Evolutionary conservation across 2,113 vertebrate genomes (phyloP).

Genomic region (Gopherus flavomarginatus): DNA sequence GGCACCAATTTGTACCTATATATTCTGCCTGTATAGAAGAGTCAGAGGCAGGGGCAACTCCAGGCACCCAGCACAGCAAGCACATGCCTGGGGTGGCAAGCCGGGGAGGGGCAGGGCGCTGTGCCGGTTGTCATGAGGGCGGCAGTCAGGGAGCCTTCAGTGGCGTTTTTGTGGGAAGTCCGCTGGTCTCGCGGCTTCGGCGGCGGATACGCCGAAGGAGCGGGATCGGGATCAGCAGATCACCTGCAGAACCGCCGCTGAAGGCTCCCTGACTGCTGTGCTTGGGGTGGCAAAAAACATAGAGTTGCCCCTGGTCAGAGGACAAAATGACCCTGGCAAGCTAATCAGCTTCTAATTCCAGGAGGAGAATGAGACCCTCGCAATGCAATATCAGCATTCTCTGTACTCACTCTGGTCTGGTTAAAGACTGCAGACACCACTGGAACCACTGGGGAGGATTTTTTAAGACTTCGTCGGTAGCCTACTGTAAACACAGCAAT

Average conservation of each 20-base stretch:
- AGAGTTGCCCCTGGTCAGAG: background rate
- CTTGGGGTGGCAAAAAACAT: no score
- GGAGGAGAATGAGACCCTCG: background rate
- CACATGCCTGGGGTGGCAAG: no score
- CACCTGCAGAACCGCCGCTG: no score
- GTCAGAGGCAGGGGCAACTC: background rate
- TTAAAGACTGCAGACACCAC: background rate
- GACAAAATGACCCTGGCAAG: background rate
- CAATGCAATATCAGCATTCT: background rate
- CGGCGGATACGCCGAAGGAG: no score
- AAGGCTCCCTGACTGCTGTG: no score
- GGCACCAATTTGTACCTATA: background rate
- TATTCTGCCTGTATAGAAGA: background rate
- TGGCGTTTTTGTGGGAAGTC: no score
- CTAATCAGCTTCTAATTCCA: background rate
- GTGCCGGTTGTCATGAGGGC: no score
- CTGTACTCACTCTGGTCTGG: background rate
- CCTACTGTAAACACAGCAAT: background rate
- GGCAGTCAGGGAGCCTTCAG: no score
- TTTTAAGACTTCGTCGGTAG: background rate
- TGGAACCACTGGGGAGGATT: background rate
- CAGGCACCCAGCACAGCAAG: no score
- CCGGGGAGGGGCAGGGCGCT: no score
- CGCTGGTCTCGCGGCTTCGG: no score
- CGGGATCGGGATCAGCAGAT: no score